Base-by-base conservation (phyloP, 2,797 vertebrate species). In the Hapalemur alaotrensis region DNA sequence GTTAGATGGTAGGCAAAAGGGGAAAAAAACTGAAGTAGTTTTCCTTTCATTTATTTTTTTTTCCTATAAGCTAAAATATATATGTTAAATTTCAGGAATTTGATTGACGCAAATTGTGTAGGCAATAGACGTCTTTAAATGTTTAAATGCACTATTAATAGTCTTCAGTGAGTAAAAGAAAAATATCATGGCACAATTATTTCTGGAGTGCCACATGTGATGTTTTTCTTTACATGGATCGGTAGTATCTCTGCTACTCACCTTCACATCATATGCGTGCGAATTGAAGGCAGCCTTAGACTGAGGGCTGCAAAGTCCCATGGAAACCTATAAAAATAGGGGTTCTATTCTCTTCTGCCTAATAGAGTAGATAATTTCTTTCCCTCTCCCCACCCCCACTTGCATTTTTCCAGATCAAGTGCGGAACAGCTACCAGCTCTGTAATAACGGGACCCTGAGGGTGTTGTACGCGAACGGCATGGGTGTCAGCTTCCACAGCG, bases 401-500 rank as follows among this genome's bases (percentile, higher is more conserved):
- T 80, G 4, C 41, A 86, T 98, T 98, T 97, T 98, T 98, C 97
- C 98, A 99, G 99, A 99, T 99, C 99, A 99, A 99, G 99, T 99
- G 98, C 99, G 99, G 98, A 99, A 99, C 99, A 99, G 99, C 99
- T 99, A 99, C 98, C 99, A 99, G 98, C 99, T 99, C 97, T 99
- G 99, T 97, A 99, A 99, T 98, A 99, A 99, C 5, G 99, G 99
- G 75, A 99, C 99, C 73, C 99, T 99, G 98, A 99, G 99, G 98
- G 99, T 99, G 98, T 99, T 99, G 99, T 99, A 99, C 35, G 99
- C 99, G 97, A 99, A 99, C 32, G 99, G 99, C 59, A 99, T 99
- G 99, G 99, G 99, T 32, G 99, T 99, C 98, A 99, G 99, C 98
- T 99, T 99, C 98, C 99, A 99, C 98, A 99, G 99, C 0, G 99